phyloP scores from a whole-genome alignment of 2,113 vertebrate genomes.

The Tautogolabrus adspersus region DNA sequence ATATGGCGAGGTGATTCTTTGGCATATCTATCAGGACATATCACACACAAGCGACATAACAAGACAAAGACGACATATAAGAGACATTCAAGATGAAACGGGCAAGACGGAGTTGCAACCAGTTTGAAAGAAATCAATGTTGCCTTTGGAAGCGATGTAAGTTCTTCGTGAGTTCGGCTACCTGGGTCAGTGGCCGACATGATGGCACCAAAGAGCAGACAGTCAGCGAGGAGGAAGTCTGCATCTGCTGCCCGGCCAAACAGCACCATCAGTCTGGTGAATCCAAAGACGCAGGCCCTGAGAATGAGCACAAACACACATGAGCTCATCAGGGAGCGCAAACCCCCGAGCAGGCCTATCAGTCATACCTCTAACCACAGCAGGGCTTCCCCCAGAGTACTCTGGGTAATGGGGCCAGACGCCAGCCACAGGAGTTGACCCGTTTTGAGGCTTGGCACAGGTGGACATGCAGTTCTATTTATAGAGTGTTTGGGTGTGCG shows the following conservation, averaged over 20 bases:
- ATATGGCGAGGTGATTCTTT: too few relatives aligned
- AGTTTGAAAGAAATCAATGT: too few relatives aligned
- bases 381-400: constrained; percentile 59
- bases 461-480: constrained; percentile 25
- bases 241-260: constrained; percentile 76
- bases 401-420: constrained; percentile 67
- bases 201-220: constrained; percentile 89
- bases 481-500: not conserved
- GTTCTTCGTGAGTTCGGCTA: constrained; percentile 63
- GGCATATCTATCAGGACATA: too few relatives aligned
- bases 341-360: constrained; percentile 39
- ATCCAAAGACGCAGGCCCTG: constrained; percentile 88
- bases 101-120: too few relatives aligned
- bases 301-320: constrained; percentile 65
- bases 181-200: constrained; percentile 92
- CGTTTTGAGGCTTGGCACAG: constrained; percentile 49
- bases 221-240: constrained; percentile 89
- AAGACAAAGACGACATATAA: not conserved
- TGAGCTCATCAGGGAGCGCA: constrained; percentile 56
- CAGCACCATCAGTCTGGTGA: constrained; percentile 87
- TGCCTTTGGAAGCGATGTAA: not conserved
- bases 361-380: constrained; percentile 58
- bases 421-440: constrained; percentile 58
- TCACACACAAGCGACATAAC: not conserved
- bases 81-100: not conserved